Percentiles rank a stretch among this genome's conserved stretches.
These are phyloP conservation scores for Rhysida immarginata DNA, from an alignment of 1,140 invertebrate species.

Conservation along the genomic window DNA sequence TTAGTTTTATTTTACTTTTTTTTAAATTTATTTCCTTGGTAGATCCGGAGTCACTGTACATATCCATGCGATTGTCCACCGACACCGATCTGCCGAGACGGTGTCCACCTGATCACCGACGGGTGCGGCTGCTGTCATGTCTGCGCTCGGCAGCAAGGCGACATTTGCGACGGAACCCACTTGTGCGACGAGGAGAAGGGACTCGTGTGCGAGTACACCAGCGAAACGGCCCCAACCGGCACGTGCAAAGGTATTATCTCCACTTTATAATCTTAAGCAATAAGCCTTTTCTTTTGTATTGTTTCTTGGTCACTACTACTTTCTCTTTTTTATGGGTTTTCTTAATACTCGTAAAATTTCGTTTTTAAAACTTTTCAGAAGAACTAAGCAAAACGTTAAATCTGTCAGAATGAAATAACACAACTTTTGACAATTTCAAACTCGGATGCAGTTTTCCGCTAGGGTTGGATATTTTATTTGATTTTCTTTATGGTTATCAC, in stretches of 20 bases:
- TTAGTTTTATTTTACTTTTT: background rate
- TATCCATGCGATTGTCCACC: conserved; percentile 24
- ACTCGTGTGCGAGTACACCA: conserved; percentile 26
- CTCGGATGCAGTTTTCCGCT: too few relatives aligned
- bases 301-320: too few relatives aligned
- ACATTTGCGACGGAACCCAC: conserved; percentile 28
- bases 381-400: too few relatives aligned
- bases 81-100: conserved; percentile 21
- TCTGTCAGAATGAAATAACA: too few relatives aligned
- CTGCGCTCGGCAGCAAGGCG: conserved; percentile 34
- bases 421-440: too few relatives aligned
- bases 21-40: conserved; percentile 2
- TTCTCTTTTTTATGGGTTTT: too few relatives aligned
- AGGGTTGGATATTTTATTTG: too few relatives aligned
- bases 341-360: too few relatives aligned
- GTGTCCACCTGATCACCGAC: conserved; percentile 30
- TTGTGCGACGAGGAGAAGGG: conserved; percentile 27
- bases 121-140: conserved; percentile 37
- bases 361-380: too few relatives aligned
- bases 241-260: conserved; percentile 26
- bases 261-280: too few relatives aligned
- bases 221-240: conserved; percentile 20
- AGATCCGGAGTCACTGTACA: conserved; percentile 19
- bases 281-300: too few relatives aligned
- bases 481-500: too few relatives aligned